Evolutionary conservation across 1,140 invertebrate species (phyloP).

Genomic region (Yoshiicerus persimilis): DNA sequence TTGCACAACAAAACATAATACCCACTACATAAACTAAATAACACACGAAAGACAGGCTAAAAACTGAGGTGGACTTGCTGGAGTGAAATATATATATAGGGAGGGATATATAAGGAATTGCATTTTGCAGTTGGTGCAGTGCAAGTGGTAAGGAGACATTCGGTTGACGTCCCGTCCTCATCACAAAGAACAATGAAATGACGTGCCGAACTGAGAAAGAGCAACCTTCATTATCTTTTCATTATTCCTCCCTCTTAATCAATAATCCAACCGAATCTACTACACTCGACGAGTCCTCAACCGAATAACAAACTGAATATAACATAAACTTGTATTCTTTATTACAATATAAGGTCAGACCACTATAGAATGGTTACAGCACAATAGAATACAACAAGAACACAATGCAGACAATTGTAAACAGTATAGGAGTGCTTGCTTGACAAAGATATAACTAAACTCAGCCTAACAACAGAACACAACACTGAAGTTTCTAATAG

Average conservation of each 20-base stretch:
- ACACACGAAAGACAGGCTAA: neutral
- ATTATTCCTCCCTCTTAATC: conserved; percentile 47
- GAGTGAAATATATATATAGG: neutral
- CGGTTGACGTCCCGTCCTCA: neutral
- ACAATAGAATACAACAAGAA: neutral
- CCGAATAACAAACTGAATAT: neutral
- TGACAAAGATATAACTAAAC: neutral
- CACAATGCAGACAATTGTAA: neutral
- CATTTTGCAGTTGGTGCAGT: neutral
- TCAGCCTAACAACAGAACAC: neutral
- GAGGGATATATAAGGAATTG: too few relatives aligned
- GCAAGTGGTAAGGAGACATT: neutral
- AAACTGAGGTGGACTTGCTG: neutral
- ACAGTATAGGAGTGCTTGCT: neutral
- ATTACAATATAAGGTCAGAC: neutral
- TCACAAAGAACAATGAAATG: conserved; percentile 24
- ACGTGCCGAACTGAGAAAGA: conserved; percentile 28
- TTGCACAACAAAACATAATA: neutral
- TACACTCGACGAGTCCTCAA: neutral
- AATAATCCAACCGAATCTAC: conserved; percentile 33
- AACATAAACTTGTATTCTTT: neutral
- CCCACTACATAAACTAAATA: neutral
- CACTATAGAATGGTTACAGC: neutral
- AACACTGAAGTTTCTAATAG: neutral
- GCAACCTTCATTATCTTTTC: conserved; percentile 47